Conservation (phyloP, 2,888 invertebrate genomes). For the Drosophila koepferae region DNA sequence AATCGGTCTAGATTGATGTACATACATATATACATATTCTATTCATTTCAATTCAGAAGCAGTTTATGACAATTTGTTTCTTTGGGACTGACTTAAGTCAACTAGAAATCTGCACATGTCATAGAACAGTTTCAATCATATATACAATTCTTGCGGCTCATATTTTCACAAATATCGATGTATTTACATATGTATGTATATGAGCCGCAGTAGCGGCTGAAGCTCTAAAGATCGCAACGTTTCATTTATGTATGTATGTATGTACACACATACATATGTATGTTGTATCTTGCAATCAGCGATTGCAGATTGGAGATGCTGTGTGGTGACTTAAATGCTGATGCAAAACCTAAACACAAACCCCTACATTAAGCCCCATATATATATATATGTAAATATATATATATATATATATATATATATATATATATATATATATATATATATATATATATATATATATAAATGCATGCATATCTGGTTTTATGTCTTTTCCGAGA, state of each 20-base stretch:
- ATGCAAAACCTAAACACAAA: slow-evolving; percentile 6
- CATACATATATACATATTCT: too few species aligned
- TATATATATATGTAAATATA: background rate
- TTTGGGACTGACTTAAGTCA: background rate
- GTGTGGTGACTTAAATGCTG: slow-evolving; percentile 4
- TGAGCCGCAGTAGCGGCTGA: background rate
- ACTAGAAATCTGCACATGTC: background rate
- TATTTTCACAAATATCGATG: too few species aligned
- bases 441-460: background rate
- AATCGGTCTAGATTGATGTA: background rate
- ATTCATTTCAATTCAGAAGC: background rate
- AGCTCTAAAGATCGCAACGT: background rate
- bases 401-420: background rate
- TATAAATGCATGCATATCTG: slow-evolving; percentile 46
- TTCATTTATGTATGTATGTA: background rate
- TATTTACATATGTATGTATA: background rate
- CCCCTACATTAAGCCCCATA: background rate
- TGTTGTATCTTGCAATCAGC: background rate
- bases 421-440: background rate
- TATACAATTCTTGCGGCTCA: background rate
- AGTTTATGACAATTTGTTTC: background rate
- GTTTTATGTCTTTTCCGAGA: slow-evolving; percentile 72
- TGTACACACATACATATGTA: background rate
- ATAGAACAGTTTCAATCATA: too few species aligned
- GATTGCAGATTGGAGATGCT: slow-evolving; percentile 1